A percentile compares a stretch with the other conserved stretches of the same genome.
Conservation (phyloP, 1,140 invertebrate genomes). For the Melanaphis sacchari region DNA sequence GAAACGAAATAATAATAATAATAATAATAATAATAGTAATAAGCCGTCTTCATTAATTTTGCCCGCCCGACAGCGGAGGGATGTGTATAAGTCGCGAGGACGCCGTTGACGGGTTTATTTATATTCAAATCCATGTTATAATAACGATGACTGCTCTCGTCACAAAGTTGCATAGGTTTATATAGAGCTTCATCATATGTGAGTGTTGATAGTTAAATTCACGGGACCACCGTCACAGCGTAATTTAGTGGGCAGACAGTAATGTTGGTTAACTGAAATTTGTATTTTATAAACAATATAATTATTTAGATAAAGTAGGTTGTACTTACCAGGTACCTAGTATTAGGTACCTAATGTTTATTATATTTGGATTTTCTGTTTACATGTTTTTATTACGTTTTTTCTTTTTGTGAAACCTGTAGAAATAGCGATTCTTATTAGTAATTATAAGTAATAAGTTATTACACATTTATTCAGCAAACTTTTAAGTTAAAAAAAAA, state of each 20-base stretch:
- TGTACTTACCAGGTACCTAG: too few relatives aligned
- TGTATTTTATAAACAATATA: too few relatives aligned
- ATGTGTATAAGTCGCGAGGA: neutral
- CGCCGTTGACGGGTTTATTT: neutral
- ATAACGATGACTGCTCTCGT: too few relatives aligned
- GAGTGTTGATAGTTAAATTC: neutral
- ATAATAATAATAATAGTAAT: neutral
- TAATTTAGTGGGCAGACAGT: too few relatives aligned
- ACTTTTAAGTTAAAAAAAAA: neutral
- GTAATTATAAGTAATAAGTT: too few relatives aligned
- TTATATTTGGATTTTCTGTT: too few relatives aligned
- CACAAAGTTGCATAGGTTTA: neutral
- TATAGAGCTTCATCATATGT: neutral
- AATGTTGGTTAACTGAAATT: too few relatives aligned
- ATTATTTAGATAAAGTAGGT: too few relatives aligned
- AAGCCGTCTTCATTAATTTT: neutral
- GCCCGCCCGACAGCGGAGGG: neutral
- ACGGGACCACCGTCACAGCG: too few relatives aligned
- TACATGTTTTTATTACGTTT: too few relatives aligned
- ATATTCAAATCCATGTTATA: too few relatives aligned
- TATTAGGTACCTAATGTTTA: too few relatives aligned
- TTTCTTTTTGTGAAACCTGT: neutral
- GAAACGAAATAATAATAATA: neutral
- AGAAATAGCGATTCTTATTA: neutral
- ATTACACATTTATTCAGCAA: neutral